Base-by-base conservation (phyloP, 2,113 vertebrate genomes). In the Halichoerus grypus region DNA sequence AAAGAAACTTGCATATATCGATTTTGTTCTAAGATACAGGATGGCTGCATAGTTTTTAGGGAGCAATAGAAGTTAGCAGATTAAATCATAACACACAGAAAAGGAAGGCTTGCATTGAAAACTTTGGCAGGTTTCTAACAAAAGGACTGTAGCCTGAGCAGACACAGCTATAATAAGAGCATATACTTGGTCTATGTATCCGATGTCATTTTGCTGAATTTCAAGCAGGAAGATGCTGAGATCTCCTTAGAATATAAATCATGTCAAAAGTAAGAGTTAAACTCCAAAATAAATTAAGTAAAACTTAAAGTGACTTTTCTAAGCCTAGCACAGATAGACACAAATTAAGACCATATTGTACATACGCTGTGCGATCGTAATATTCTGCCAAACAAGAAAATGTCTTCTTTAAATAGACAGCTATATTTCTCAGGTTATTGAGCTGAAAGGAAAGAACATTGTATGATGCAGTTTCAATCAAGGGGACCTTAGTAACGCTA, bases 381-480 rank as follows among this genome's bases (percentile, higher is more conserved):
- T 97, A 98, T 98, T 94, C 97, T 98, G 94, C 97, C 97, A 98
- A 98, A 97, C 1, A 96, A 39, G 82, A 95, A 98, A 98, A 98
- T 97, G 74, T 98, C 88, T 98, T 95, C 96, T 97, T 98, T 97
- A 98, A 98, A 98, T 97, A 98, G 98, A 98, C 95, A 98, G 90
- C 39, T 94, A 97, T 96, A 96, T 98, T 98, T 98, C 97, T 96
- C 86, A 98, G 94, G 59, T 97, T 98, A 98, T 93, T 98, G 97
- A 96, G 97, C 57, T 95, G 39, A 98, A 98, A 94, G 84, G 65
- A 96, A 5, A 80, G 81, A 96, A 96, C 94, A 98, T 10, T 61
- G 59, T 33, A 97, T 96, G 97, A 97, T 94, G 46, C 72, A 98
- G 91, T 97, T 98, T 98, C 88, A 98, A 89, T 91, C 51, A 81